Conservation (phyloP, 2,888 invertebrate genomes). For the Scaptomyza cyrtandrae region DNA sequence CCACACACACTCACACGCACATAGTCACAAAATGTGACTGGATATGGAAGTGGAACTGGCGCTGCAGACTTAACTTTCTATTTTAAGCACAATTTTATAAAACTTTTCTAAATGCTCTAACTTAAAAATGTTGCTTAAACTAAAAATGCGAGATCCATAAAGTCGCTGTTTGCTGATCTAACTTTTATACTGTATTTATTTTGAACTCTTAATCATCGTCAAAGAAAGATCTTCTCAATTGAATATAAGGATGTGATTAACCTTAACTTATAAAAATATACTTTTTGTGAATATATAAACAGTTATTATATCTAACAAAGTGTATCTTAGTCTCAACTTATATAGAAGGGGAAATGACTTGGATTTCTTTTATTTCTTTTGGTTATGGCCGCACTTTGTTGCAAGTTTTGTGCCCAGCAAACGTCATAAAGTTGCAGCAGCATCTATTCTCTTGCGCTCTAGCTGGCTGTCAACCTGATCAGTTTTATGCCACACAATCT, state of each 20-base stretch:
- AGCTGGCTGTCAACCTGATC: constrained; percentile 64
- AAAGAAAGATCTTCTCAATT: neutral
- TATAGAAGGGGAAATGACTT: constrained; percentile 35
- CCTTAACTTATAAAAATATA: neutral
- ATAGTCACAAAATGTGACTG: constrained; percentile 14
- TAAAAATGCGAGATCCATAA: neutral
- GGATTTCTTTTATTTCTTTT: constrained; percentile 24
- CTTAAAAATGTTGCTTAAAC: constrained; percentile 2
- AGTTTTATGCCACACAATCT: constrained; percentile 49
- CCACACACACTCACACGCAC: constrained; percentile 19
- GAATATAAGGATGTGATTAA: neutral
- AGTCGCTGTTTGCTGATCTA: neutral
- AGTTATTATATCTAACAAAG: constrained; percentile 20
- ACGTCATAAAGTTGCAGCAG: constrained; percentile 60
- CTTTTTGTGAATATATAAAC: neutral
- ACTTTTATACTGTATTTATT: neutral
- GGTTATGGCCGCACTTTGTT: constrained; percentile 48
- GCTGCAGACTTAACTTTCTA: constrained; percentile 43
- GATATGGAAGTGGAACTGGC: constrained; percentile 29
- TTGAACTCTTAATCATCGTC: neutral
- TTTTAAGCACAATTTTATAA: constrained; percentile 36
- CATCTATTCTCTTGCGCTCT: constrained; percentile 31
- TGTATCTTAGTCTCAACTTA: constrained; percentile 27
- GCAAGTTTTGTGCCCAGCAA: constrained; percentile 48
- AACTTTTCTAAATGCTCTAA: constrained; percentile 27